Evolutionary conservation across 2,113 vertebrate genomes (phyloP), one percentile per base, ranked within the genome.

Genomic region (Cottus gobio): DNA sequence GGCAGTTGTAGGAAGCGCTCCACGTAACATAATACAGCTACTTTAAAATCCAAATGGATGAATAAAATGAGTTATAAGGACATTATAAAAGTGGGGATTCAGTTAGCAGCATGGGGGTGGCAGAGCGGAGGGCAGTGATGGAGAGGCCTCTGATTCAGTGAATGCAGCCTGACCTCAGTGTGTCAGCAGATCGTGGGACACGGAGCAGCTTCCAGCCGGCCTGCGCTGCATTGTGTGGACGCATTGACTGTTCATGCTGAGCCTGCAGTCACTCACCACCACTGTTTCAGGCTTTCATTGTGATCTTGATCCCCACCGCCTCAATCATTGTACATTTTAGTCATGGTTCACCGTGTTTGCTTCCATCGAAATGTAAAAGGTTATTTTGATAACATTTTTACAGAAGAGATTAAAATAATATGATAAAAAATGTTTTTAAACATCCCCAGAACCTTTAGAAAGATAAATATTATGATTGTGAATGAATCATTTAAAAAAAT

Each of bases 101-200:
- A 10, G 18, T n/a, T n/a, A n/a, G 20, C 31, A 11, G 56, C 18
- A 44, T 44, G 39, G 30, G 11, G 48, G 28, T 7, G 52, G 26
- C 10, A 4, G 48, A 30, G 61, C 36, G 11, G 26, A 48, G 39
- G 24, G 4, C 18, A 0, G 15, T 20, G 60, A 52, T 65, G 26
- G 15, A 24, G 60, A 15, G 20, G 34, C 52, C 69, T 31, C 28
- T 77, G 77, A 52, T 26, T 26, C 30, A 58, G 50, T 83, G 76
- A 84, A 82, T 84, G 70, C 78, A 58, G 69, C 18, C 36, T 71
- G 80, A 91, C 84, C 69, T 56, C 75, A 61, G 74, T 60, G 71
- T 84, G 80, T 92, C 88, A 92, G 89, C 87, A 83, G 77, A 89
- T 87, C 42, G 13, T 42, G 71, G 72, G 80, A 86, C 88, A 82